Percentiles rank a stretch among this genome's conserved stretches.
These are phyloP conservation scores for Diorhabda sublineata DNA, from an alignment of 1,140 invertebrate species.

Conservation along the genomic window DNA sequence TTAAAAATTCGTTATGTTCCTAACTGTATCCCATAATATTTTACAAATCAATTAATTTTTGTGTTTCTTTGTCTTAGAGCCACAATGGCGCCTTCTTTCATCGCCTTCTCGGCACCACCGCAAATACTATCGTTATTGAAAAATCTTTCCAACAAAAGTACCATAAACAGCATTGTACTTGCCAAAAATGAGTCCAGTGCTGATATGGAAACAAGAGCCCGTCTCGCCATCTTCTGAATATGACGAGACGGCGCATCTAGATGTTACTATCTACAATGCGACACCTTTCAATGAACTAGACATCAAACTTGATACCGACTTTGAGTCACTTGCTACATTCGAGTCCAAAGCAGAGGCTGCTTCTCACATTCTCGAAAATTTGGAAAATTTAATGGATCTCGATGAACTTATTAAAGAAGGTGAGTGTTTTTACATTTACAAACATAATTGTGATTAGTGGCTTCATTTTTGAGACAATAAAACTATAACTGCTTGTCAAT, in stretches of 20 bases:
- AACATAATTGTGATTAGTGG: too few relatives aligned
- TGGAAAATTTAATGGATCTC: conserved; percentile 42
- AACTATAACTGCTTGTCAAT: too few relatives aligned
- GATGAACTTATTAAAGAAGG: conserved; percentile 44
- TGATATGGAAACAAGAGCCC: conserved; percentile 51
- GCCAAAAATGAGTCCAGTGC: conserved; percentile 43
- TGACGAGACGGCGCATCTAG: conserved; percentile 38
- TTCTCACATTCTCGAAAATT: conserved; percentile 40
- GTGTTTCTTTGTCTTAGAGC: conserved; percentile 38
- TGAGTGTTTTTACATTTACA: conserved; percentile 16
- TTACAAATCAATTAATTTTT: neutral
- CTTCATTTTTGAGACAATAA: too few relatives aligned
- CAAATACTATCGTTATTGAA: conserved; percentile 27
- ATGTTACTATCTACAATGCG: conserved; percentile 34
- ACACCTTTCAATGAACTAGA: conserved; percentile 28
- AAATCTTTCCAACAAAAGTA: conserved; percentile 32
- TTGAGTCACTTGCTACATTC: conserved; percentile 22
- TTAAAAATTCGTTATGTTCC: neutral
- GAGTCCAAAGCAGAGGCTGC: conserved; percentile 40
- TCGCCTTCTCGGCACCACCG: conserved; percentile 36
- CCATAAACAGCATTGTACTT: conserved; percentile 22
- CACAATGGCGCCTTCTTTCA: conserved; percentile 40
- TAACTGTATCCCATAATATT: neutral
- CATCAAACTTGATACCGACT: conserved; percentile 38
- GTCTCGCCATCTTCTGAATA: conserved; percentile 45